Evolutionary conservation across 2,113 vertebrate species (phyloP).

Genomic region (Panthera leo): DNA sequence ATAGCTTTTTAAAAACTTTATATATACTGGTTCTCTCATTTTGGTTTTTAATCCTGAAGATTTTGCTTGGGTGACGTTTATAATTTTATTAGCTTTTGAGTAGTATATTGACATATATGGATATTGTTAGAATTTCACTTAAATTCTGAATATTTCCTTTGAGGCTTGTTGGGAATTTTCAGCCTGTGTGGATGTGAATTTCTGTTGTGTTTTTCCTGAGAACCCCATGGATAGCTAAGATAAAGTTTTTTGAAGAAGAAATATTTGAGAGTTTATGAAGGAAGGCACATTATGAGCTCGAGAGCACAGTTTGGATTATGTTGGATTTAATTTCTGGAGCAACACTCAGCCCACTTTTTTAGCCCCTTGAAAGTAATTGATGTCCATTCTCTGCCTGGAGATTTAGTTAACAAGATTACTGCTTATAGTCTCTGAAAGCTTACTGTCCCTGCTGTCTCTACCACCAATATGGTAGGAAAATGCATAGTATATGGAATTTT

Average conservation of each 20-base stretch:
- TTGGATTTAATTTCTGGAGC: background rate
- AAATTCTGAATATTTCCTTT: background rate
- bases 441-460: background rate
- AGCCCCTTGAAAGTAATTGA: background rate
- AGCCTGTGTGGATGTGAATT: background rate
- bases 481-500: background rate
- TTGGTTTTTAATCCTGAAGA: background rate
- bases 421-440: background rate
- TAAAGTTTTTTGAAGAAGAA: background rate
- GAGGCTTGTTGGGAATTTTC: background rate
- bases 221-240: background rate
- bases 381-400: background rate
- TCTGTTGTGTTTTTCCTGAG: background rate
- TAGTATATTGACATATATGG: background rate
- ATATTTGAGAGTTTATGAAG: background rate
- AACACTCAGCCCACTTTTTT: background rate
- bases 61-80: background rate
- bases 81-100: constrained; percentile 6
- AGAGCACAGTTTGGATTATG: background rate
- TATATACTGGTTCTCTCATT: background rate
- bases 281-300: background rate
- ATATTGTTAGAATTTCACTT: background rate
- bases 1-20: background rate
- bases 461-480: background rate
- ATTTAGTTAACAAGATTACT: background rate